Base-by-base conservation (phyloP, 2,888 invertebrate species). In the Drosophila aldrichi region DNA sequence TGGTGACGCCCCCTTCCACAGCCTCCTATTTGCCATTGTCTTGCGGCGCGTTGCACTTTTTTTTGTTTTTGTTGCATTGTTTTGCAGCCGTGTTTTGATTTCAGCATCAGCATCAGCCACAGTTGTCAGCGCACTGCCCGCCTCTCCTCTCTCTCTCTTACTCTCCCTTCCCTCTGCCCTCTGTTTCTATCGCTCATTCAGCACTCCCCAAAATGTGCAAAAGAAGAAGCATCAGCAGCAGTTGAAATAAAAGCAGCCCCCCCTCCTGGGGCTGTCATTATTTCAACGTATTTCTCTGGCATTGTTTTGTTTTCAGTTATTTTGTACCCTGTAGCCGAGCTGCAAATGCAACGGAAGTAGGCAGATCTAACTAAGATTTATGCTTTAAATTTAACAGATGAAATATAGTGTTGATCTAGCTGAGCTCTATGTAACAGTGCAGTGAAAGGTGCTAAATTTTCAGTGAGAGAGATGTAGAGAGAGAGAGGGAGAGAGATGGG, bases 201-300 rank as follows among this genome's bases (percentile, higher is more conserved):
- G 55, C 52, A 52, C 59, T 32, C 46, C 25, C 34, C 49, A 22
- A 60, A 57, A 40, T 65, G 12, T 40, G 18, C 38, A 38, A 10
- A 34, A 57, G 56, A 51, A 55, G n/a, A 10, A 20, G n/a, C 25
- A 25, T 7, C 25, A 25, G 48, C 34, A 38, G 59, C 58, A 72
- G 34, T 36, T 32, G 52, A 36, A 52, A 36, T 62, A 56, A 48
- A 64, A 60, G 52, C 81, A 74, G 74, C 74, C 87, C 64, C 64
- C 34, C 63, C 70, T 77, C 77, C 79, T 70, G 89, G 84, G 87
- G 89, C 89, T 74, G 81, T 85, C 87, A 89, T 85, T 85, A 87
- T 81, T 88, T 88, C 82, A 84, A 70, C 73, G 62, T 70, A 70
- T 74, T 74, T 77, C 70, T 58, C 62, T 66, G 52, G 66, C 79